Base-by-base conservation (phyloP, 2,888 invertebrate species). In the Drosophila macrothrix region DNA sequence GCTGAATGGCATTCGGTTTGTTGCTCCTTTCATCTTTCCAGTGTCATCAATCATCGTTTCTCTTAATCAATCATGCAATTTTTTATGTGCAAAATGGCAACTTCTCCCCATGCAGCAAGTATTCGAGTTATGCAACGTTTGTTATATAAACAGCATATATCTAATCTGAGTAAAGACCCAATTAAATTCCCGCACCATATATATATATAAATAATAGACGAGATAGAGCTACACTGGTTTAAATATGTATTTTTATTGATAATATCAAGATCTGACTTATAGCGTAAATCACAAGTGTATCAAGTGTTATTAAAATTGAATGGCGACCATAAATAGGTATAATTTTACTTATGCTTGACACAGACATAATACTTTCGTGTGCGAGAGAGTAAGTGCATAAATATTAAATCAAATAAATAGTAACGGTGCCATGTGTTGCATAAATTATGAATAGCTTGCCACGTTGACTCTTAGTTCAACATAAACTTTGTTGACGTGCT, bases 351-450 rank as follows among this genome's bases (percentile, higher is more conserved):
- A 54, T 49, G 60, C 69, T 41, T 19, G 35, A 63, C 43, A 46
- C 58, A 14, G 28, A 19, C 41, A n/a, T 35, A 35, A 59, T 58
- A 50, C 41, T 65, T 43, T 7, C 1, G 25, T 22, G 29, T 73
- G 41, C 19, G 29, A n/a, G 31, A 16, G 33, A 22, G 12, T 52
- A 56, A 28, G 50, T 54, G 49, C 54, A 66, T 59, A 58, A 67
- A 60, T 74, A 75, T 49, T 59, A 28, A 46, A 73, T 67, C 46
- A 54, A 59, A 59, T 59, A 74, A 66, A 67, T 66, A 53, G 53
- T 54, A 55, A 31, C 41, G 16, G 41, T 59, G 76, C 52, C 65
- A 67, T 80, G 69, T 79, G 80, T 63, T 68, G 66, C 80, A 82
- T 80, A 65, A 82, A 64, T 74, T 50, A 85, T 79, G 69, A 64